Percentiles rank a stretch among this genome's conserved stretches.
Conservation (phyloP, 1,140 invertebrate species). For the Penaeus indicus region DNA sequence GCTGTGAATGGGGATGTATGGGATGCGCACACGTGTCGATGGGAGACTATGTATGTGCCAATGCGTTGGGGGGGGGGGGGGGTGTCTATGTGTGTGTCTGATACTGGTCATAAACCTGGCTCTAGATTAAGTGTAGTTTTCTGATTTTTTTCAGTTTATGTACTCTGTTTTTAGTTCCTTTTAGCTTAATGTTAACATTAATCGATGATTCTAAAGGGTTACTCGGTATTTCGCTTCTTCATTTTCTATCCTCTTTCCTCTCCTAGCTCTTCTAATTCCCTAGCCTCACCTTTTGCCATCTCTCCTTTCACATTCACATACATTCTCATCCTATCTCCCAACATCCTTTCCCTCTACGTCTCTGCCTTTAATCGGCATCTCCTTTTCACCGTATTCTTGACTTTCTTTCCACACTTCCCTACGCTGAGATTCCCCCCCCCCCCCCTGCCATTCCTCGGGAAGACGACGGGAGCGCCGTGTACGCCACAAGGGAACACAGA, state of each 20-base stretch:
- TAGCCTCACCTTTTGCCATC: background rate
- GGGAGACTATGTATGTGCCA: too few relatives aligned
- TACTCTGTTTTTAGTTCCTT: too few relatives aligned
- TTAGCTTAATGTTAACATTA: background rate
- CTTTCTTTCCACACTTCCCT: too few relatives aligned
- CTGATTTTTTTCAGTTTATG: too few relatives aligned
- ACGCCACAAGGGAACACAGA: constrained; percentile 12
- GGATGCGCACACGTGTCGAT: too few relatives aligned
- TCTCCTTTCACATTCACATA: background rate
- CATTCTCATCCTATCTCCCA: background rate
- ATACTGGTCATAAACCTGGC: too few relatives aligned
- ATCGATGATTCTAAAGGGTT: background rate
- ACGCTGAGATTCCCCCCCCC: too few relatives aligned
- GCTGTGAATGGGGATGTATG: too few relatives aligned
- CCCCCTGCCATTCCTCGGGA: background rate
- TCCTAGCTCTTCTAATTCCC: background rate
- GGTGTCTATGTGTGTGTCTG: too few relatives aligned
- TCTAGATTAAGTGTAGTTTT: too few relatives aligned
- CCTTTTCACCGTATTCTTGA: too few relatives aligned
- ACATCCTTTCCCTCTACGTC: background rate
- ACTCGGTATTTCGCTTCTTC: background rate
- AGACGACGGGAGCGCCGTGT: constrained; percentile 1
- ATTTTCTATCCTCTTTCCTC: background rate
- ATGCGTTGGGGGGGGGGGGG: too few relatives aligned
- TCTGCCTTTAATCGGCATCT: background rate